Percentiles rank a stretch among this genome's conserved stretches.
These are phyloP conservation scores for Atherinosoma microstoma DNA, from an alignment of 2,797 vertebrate genomes.

Conservation along the genomic window DNA sequence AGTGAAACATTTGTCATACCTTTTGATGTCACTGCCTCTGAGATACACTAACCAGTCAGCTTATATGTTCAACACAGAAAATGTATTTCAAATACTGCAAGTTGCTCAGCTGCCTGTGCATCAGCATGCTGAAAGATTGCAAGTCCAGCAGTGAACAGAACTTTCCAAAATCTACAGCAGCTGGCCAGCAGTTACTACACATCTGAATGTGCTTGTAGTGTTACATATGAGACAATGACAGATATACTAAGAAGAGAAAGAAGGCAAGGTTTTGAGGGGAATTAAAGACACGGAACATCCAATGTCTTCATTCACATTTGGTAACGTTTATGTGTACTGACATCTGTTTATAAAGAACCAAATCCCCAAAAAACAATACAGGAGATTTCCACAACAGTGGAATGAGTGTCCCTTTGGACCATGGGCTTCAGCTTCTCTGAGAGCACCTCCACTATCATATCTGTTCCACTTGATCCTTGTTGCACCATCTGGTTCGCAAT, in stretches of 20 bases:
- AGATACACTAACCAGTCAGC: constrained; percentile 10
- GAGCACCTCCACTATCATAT: constrained; percentile 42
- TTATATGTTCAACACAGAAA: constrained; percentile 55
- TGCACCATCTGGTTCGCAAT: constrained; percentile 56
- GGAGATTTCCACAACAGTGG: constrained; percentile 37
- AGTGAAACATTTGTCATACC: constrained; percentile 20
- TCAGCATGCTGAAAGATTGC: constrained; percentile 51
- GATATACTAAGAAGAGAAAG: constrained; percentile 32
- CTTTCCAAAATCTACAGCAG: constrained; percentile 53
- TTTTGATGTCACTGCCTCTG: constrained; percentile 22
- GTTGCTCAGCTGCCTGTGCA: constrained; percentile 8
- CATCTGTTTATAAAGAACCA: constrained; percentile 53
- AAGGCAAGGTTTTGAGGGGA: constrained; percentile 3
- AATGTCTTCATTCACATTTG: constrained; percentile 44
- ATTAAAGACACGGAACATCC: constrained; percentile 56
- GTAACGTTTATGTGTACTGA: constrained; percentile 25
- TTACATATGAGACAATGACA: constrained; percentile 33
- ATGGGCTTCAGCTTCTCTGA: constrained; percentile 30
- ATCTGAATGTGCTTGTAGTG: constrained; percentile 19
- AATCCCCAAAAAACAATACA: constrained; percentile 37
- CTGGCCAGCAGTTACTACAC: constrained; percentile 30
- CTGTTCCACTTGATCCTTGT: constrained; percentile 30
- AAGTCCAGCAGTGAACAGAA: constrained; percentile 16
- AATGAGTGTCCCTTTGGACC: constrained; percentile 37
- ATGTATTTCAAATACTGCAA: constrained; percentile 34